Conservation (phyloP, 2,888 invertebrate species). For the Galerucella calmariensis region DNA sequence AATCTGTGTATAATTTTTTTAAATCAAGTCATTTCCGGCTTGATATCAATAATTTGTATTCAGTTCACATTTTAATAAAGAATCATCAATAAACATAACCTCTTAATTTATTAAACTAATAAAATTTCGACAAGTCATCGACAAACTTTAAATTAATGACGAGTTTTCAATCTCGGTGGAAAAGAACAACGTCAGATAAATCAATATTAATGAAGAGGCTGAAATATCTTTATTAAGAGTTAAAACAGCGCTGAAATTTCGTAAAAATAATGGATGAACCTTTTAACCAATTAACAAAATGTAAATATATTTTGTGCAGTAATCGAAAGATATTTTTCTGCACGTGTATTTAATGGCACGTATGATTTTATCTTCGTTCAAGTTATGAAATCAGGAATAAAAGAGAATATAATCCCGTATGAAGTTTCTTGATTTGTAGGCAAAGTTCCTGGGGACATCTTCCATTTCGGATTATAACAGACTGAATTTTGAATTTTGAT, state of each 20-base stretch:
- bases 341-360: too few species aligned
- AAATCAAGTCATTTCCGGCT: conserved; percentile 24
- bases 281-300: not conserved
- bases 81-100: conserved; percentile 28
- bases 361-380: too few species aligned
- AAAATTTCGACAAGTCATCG: conserved; percentile 35
- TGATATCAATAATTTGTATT: conserved; percentile 26
- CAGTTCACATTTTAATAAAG: conserved; percentile 18
- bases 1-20: conserved; percentile 15
- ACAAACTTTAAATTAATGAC: conserved; percentile 33
- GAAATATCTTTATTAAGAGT: conserved; percentile 39
- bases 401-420: too few species aligned
- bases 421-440: too few species aligned
- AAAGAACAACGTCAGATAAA: conserved; percentile 37
- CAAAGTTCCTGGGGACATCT: too few species aligned
- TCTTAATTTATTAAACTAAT: conserved; percentile 27
- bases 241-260: conserved; percentile 7
- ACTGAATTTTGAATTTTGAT: too few species aligned
- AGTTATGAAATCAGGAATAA: too few species aligned
- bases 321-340: not conserved
- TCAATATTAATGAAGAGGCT: conserved; percentile 41
- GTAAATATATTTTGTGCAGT: not conserved
- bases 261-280: conserved; percentile 8
- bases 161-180: conserved; percentile 23
- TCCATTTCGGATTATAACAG: too few species aligned